Evolutionary conservation across 2,113 vertebrate species (phyloP).

Genomic region (Scatophagus argus): DNA sequence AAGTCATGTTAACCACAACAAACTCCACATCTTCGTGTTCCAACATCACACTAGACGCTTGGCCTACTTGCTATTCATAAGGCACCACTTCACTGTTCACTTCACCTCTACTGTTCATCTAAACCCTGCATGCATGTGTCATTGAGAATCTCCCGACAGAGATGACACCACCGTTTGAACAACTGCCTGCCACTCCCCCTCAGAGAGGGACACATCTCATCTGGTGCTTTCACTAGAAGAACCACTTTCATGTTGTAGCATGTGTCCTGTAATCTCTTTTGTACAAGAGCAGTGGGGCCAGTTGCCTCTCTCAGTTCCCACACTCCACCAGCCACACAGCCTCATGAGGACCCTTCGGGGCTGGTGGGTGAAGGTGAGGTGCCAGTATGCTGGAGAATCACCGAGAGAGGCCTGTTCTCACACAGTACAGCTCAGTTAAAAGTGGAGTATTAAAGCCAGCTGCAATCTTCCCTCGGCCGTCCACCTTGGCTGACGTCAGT

Average conservation of each 20-base stretch:
- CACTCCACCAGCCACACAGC: conserved; percentile 8
- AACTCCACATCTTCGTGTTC: not conserved
- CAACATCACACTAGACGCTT: not conserved
- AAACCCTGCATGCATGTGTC: conserved; percentile 16
- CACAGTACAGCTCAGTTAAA: conserved; percentile 10
- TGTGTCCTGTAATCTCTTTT: conserved; percentile 25
- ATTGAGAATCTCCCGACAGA: conserved; percentile 5
- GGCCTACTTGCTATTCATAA: conserved; percentile 4
- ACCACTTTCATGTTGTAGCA: conserved; percentile 5
- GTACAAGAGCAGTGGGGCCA: conserved; percentile 4
- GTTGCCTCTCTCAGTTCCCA: conserved; percentile 20
- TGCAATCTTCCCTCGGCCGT: conserved; percentile 7
- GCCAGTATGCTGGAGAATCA: conserved; percentile 14
- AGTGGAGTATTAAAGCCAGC: conserved; percentile 20
- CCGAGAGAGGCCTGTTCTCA: not conserved
- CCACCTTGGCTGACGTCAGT: not conserved
- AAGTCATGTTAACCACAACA: not conserved
- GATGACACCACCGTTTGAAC: conserved; percentile 12
- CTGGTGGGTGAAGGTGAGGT: conserved; percentile 36
- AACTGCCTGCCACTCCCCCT: not conserved
- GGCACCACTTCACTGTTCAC: not conserved
- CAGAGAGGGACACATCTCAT: conserved; percentile 10
- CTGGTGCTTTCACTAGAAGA: not conserved
- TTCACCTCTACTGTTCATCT: conserved; percentile 2
- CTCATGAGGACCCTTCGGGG: conserved; percentile 55